These are phyloP conservation scores for Palloptera scutellata DNA, from an alignment of 2,888 invertebrate species.

Conservation along the genomic window DNA sequence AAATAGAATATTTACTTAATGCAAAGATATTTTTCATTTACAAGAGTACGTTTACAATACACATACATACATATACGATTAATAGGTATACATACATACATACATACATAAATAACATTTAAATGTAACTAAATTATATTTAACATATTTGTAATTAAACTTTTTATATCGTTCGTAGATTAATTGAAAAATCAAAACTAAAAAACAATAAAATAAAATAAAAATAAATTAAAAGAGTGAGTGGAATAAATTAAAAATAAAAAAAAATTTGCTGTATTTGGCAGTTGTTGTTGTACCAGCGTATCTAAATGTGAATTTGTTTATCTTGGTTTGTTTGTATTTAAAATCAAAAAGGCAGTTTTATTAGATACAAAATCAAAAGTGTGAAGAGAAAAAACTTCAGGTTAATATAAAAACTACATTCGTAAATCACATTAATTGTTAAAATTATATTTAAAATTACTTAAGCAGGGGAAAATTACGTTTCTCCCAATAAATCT, in stretches of 20 bases:
- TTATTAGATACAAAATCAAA: slow-evolving; percentile 17
- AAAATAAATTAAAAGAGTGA: slow-evolving; percentile 13
- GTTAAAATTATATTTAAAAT: slow-evolving; percentile 17
- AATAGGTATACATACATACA: slow-evolving; percentile 18
- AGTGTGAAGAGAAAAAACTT: background rate
- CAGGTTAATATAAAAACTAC: slow-evolving; percentile 22
- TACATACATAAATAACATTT: slow-evolving; percentile 23
- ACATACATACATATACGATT: slow-evolving; percentile 20
- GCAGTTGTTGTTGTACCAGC: slow-evolving; percentile 41
- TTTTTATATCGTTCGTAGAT: background rate
- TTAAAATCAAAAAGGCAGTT: slow-evolving; percentile 16
- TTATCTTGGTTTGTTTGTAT: background rate
- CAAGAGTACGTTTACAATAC: slow-evolving; percentile 19
- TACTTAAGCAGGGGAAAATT: slow-evolving; percentile 12
- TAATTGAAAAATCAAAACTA: too few species aligned
- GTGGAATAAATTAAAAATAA: slow-evolving; percentile 3
- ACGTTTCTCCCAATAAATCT: background rate
- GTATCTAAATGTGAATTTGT: background rate
- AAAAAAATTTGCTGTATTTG: slow-evolving; percentile 38
- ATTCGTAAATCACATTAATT: slow-evolving; percentile 33
- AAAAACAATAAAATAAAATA: too few species aligned
- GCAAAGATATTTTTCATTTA: slow-evolving; percentile 15
- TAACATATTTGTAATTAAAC: slow-evolving; percentile 16
- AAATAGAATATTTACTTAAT: slow-evolving; percentile 6
- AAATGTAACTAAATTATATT: slow-evolving; percentile 27